Percentiles rank a stretch among this genome's conserved stretches.
These are phyloP conservation scores for Microctenopoma lineatum DNA, from an alignment of 2,797 vertebrate genomes.

Conservation along the genomic window DNA sequence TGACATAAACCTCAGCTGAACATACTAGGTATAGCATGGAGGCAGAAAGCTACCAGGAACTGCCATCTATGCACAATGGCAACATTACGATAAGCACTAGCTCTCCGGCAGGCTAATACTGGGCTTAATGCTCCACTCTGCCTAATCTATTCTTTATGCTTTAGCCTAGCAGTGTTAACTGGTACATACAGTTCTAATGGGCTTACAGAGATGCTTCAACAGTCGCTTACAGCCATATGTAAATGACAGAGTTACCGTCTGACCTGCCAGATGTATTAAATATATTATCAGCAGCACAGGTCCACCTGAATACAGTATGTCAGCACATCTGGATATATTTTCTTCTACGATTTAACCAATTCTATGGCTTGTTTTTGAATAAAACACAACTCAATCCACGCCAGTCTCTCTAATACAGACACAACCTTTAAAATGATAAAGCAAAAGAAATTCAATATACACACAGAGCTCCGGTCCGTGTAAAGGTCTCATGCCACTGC, in stretches of 20 bases:
- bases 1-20: slow-evolving; percentile 65
- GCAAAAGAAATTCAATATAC: slow-evolving; percentile 23
- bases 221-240: slow-evolving; percentile 23
- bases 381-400: slow-evolving; percentile 43
- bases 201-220: slow-evolving; percentile 47
- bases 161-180: slow-evolving; percentile 53
- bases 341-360: slow-evolving; percentile 32
- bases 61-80: slow-evolving; percentile 60
- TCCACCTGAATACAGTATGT: slow-evolving; percentile 21
- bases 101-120: slow-evolving; percentile 54
- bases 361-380: slow-evolving; percentile 28
- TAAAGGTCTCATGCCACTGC: slow-evolving; percentile 35
- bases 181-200: slow-evolving; percentile 47
- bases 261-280: slow-evolving; percentile 14
- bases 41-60: slow-evolving; percentile 62
- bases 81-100: slow-evolving; percentile 53
- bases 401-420: slow-evolving; percentile 43
- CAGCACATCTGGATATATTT: slow-evolving; percentile 13
- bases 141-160: slow-evolving; percentile 70
- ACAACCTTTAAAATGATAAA: slow-evolving; percentile 34
- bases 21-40: slow-evolving; percentile 51
- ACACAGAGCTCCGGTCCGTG: slow-evolving; percentile 29
- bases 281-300: background rate
- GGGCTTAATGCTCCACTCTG: slow-evolving; percentile 61
- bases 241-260: slow-evolving; percentile 5